Percentiles rank a stretch among this genome's conserved stretches.
phyloP scores from a whole-genome alignment of 1,140 invertebrate species.

The Dinoponera quadriceps region DNA sequence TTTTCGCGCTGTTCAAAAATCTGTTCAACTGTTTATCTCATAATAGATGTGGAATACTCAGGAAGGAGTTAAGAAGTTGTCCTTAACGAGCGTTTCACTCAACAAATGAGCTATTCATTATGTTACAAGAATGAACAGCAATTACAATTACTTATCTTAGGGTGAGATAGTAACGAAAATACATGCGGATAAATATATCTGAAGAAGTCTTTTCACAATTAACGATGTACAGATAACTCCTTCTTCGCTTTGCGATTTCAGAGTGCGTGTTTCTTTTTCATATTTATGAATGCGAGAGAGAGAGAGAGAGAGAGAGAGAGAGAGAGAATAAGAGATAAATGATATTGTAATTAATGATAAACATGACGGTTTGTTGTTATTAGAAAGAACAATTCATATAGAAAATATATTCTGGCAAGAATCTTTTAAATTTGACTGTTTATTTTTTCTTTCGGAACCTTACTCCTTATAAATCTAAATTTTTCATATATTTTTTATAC shows the following conservation, averaged over 20 bases:
- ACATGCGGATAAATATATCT: slow-evolving; percentile 16
- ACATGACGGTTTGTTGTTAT: background rate
- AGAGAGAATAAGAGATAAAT: slow-evolving; percentile 2
- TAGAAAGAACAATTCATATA: slow-evolving; percentile 13
- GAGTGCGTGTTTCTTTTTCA: slow-evolving; percentile 44
- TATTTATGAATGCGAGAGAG: slow-evolving; percentile 54
- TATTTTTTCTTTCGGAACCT: background rate
- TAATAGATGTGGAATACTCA: background rate
- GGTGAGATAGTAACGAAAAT: slow-evolving; percentile 18
- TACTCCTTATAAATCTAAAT: background rate
- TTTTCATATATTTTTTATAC: no score
- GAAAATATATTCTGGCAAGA: slow-evolving; percentile 48
- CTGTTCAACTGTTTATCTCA: no score
- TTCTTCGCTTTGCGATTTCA: slow-evolving; percentile 28
- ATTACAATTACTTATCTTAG: slow-evolving; percentile 17
- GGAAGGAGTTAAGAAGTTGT: background rate
- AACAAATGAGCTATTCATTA: background rate
- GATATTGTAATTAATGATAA: slow-evolving; percentile 38
- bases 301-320: background rate
- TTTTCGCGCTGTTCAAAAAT: no score
- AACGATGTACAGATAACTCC: slow-evolving; percentile 36
- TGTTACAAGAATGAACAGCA: background rate
- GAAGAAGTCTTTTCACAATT: slow-evolving; percentile 26
- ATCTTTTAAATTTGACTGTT: slow-evolving; percentile 22
- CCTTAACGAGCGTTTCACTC: background rate